These are phyloP conservation scores for Platyscapa corneri DNA, from an alignment of 1,140 invertebrate genomes.

Conservation along the genomic window DNA sequence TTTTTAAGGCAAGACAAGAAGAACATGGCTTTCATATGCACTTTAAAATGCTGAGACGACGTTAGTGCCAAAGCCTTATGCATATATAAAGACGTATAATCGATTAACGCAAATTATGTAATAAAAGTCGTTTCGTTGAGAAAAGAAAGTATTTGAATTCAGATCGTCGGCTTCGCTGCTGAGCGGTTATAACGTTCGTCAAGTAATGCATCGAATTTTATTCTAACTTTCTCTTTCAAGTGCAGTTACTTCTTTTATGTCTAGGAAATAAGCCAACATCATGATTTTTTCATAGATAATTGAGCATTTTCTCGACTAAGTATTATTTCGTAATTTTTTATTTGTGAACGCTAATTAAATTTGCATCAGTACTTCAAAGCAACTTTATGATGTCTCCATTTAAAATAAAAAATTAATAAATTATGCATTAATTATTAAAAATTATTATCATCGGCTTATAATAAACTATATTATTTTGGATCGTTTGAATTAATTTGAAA, in stretches of 20 bases:
- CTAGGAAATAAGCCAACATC: not conserved
- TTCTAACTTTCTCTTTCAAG: not conserved
- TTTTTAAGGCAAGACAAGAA: too few relatives aligned
- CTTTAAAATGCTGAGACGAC: too few relatives aligned
- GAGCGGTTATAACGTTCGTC: not conserved
- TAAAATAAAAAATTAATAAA: too few relatives aligned
- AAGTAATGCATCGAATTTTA: not conserved
- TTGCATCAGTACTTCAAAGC: not conserved
- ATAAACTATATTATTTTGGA: not conserved
- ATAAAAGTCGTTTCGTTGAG: not conserved
- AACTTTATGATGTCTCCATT: not conserved
- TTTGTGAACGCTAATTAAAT: not conserved
- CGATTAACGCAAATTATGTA: slow-evolving; percentile 7
- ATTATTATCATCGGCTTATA: too few relatives aligned
- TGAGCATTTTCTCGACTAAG: not conserved
- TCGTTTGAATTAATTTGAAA: not conserved
- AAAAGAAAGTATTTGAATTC: not conserved
- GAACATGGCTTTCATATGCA: too few relatives aligned
- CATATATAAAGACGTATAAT: not conserved
- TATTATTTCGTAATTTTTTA: not conserved
- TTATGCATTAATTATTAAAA: too few relatives aligned
- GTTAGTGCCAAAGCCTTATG: too few relatives aligned
- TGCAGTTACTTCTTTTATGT: not conserved
- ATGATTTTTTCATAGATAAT: not conserved
- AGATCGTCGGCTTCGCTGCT: not conserved